A percentile compares a stretch with the other conserved stretches of the same genome.
phyloP scores from a whole-genome alignment of 2,888 invertebrate genomes.

The Hyppa rectilinea region DNA sequence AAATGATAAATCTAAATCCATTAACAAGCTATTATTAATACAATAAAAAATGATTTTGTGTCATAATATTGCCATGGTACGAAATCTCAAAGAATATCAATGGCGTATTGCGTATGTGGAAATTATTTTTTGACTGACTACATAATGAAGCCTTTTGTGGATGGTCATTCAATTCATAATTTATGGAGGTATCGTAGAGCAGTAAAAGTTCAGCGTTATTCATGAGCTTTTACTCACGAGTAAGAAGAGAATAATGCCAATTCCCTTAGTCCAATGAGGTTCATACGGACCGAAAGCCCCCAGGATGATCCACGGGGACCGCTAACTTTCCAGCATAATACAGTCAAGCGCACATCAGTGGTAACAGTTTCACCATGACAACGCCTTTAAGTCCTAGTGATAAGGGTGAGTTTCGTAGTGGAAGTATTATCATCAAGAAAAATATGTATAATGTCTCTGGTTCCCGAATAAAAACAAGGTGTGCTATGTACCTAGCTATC shows the following conservation, averaged over 20 bases:
- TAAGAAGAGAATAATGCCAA: no score
- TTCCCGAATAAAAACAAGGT: neutral
- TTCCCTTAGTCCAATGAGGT: neutral
- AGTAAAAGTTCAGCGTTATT: neutral
- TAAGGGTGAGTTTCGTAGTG: neutral
- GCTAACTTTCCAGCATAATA: neutral
- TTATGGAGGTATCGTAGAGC: neutral
- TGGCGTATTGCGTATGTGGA: neutral
- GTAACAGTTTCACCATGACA: neutral
- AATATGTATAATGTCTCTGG: neutral
- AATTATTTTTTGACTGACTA: neutral
- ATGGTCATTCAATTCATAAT: neutral
- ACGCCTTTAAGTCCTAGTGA: neutral
- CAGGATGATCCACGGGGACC: neutral
- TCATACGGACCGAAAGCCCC: neutral
- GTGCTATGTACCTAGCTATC: slow-evolving; percentile 3
- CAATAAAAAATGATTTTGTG: slow-evolving; percentile 1
- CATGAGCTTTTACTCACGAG: no score
- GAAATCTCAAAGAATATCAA: neutral
- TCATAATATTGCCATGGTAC: neutral
- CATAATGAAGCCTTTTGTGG: neutral
- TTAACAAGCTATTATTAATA: slow-evolving; percentile 3
- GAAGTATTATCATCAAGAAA: neutral
- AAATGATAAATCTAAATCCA: slow-evolving; percentile 1
- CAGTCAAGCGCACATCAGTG: neutral